A percentile compares a stretch with the other conserved stretches of the same genome.
These are phyloP conservation scores for Cyanistes caeruleus DNA, from an alignment of 2,113 vertebrate genomes.

Conservation along the genomic window DNA sequence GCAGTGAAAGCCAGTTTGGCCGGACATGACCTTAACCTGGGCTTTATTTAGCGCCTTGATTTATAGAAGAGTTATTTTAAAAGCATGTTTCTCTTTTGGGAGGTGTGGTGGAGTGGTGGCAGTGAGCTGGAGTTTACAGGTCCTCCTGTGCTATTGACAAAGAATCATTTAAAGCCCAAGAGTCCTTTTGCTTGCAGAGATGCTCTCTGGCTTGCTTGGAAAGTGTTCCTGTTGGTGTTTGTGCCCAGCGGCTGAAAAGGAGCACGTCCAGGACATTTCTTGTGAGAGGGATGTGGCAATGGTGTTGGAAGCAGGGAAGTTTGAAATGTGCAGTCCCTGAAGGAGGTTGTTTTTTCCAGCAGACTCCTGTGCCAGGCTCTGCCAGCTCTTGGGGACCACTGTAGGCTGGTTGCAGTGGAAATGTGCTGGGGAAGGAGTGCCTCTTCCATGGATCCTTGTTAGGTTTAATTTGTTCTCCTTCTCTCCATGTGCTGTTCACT, in stretches of 20 bases:
- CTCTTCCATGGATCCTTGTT: neutral
- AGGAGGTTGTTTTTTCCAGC: neutral
- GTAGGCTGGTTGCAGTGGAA: neutral
- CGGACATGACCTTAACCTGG: slow-evolving; percentile 59
- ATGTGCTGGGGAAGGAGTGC: neutral
- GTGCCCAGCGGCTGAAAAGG: neutral
- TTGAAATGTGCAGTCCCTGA: neutral
- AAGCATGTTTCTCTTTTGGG: slow-evolving; percentile 3
- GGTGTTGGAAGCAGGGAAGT: neutral
- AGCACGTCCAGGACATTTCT: neutral
- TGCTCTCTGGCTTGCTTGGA: slow-evolving; percentile 31
- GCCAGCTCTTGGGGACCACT: neutral
- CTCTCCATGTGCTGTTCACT: neutral
- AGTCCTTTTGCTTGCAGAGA: neutral
- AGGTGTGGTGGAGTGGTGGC: slow-evolving; percentile 28
- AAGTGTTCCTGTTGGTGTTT: neutral
- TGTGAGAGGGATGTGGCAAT: neutral
- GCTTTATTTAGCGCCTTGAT: slow-evolving; percentile 60
- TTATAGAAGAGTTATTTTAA: slow-evolving; percentile 63
- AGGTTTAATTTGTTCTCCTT: neutral
- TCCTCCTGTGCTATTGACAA: neutral
- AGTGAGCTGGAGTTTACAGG: neutral
- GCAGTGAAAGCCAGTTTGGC: slow-evolving; percentile 10
- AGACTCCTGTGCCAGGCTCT: neutral
- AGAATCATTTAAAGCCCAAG: neutral